A percentile compares a stretch with the other conserved stretches of the same genome.
These are phyloP conservation scores for Mystacides longicornis DNA, from an alignment of 2,888 invertebrate genomes.

Conservation along the genomic window DNA sequence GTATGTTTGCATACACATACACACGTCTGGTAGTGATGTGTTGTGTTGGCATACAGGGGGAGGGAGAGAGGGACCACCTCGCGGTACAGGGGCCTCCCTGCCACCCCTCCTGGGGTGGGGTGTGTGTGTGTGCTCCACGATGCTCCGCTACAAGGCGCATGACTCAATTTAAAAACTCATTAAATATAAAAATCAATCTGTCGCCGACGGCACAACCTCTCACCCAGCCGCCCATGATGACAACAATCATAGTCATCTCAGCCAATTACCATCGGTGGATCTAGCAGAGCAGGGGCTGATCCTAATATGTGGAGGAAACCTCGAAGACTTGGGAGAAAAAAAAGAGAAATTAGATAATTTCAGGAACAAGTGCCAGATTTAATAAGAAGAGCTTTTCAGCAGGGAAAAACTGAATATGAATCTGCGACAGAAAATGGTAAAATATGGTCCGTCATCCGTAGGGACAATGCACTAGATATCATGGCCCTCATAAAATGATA, in stretches of 20 bases:
- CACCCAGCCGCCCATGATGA: conserved; percentile 4
- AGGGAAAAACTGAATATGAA: too few relatives aligned
- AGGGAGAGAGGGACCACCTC: neutral
- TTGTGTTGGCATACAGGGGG: neutral
- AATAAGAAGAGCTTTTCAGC: too few relatives aligned
- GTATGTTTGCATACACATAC: too few relatives aligned
- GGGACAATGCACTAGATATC: too few relatives aligned
- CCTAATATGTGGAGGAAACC: too few relatives aligned
- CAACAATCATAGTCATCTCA: neutral
- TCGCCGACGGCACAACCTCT: conserved; percentile 14
- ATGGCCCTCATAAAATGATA: too few relatives aligned
- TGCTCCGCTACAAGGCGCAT: conserved; percentile 22
- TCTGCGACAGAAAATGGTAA: too few relatives aligned
- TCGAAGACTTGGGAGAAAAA: too few relatives aligned
- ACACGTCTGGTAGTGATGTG: neutral
- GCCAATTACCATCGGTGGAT: neutral
- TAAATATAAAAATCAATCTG: conserved; percentile 25
- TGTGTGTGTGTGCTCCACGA: too few relatives aligned
- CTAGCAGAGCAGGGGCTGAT: neutral
- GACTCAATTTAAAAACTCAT: conserved; percentile 25
- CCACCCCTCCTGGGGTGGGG: conserved; percentile 4
- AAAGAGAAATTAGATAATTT: too few relatives aligned
- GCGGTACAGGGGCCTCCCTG: neutral
- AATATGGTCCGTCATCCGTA: too few relatives aligned
- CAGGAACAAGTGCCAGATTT: too few relatives aligned